phyloP scores from a whole-genome alignment of 2,113 vertebrate genomes.

The Psettodes erumei region DNA sequence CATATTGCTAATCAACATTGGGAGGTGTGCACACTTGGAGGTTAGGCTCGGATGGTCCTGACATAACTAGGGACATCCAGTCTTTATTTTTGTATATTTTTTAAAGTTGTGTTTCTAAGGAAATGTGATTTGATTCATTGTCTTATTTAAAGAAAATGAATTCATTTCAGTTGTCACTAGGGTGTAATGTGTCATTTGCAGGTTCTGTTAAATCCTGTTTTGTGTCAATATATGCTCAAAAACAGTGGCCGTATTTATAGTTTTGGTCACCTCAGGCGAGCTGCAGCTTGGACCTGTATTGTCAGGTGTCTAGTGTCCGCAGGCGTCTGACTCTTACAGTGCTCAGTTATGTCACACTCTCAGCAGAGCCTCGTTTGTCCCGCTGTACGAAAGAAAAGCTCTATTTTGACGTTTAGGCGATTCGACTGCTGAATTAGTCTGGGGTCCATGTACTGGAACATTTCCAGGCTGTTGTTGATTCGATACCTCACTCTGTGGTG shows the following conservation, averaged over 20 bases:
- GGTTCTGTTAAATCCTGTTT: not conserved
- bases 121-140: too few species aligned
- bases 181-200: not conserved
- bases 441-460: not conserved
- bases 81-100: too few species aligned
- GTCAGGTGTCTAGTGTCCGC: not conserved
- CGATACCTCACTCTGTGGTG: conserved; percentile 40
- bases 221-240: not conserved
- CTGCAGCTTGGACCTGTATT: not conserved
- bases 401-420: too few species aligned
- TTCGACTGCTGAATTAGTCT: too few species aligned
- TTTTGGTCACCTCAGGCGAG: not conserved
- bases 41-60: not conserved
- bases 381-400: not conserved
- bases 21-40: not conserved
- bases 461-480: conserved; percentile 29
- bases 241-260: not conserved
- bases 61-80: not conserved
- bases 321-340: not conserved
- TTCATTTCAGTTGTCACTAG: not conserved
- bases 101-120: too few species aligned
- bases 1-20: not conserved
- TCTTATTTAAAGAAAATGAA: not conserved
- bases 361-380: not conserved
- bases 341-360: not conserved